Base-by-base conservation (phyloP, 2,888 invertebrate genomes). In the Drosophila falleni region DNA sequence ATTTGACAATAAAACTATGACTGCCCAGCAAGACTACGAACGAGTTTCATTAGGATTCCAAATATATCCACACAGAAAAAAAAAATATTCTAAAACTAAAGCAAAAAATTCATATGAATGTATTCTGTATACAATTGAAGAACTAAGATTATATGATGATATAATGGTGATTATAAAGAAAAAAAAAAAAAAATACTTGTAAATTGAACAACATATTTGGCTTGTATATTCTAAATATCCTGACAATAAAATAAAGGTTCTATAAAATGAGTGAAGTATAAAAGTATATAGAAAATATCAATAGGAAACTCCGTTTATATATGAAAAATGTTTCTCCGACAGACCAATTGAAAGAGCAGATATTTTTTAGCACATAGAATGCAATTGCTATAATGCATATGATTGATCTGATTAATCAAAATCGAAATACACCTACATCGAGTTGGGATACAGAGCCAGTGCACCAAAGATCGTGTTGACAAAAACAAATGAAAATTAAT, bases 321-420 rank as follows among this genome's bases (percentile, higher is more conserved):
- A 29, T 29, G 29, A 29, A 29, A 29, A 29, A 29, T 6, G 29
- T 29, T 26, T 5, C 29, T 29, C 29, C 1, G 9, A 39, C 2
- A 15, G 16, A 39, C 15, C 15, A 26, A 26, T 46, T 29, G 26
- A 49, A 44, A 44, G n/a, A 41, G 5, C 29, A 31, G 5, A 44
- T 37, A 1, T 37, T 10, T 33, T 49, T 64, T 44, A 64, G 53
- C 71, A 50, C 58, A 47, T 61, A 58, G 11, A 53, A 49, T 49
- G 50, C 54, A 53, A 15, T 65, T 76, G 77, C 42, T 46, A 44
- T 37, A 31, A 31, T 42, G 41, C 41, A 29, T 41, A 33, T 15
- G 23, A 23, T 23, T 23, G 23, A 23, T 29, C 26, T 44, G 35
- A 53, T 42, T 23, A 42, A 46, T 51, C 11, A 15, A 26, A 26